Base-by-base conservation (phyloP, 2,888 invertebrate genomes). In the Neuroscelio doddi region DNA sequence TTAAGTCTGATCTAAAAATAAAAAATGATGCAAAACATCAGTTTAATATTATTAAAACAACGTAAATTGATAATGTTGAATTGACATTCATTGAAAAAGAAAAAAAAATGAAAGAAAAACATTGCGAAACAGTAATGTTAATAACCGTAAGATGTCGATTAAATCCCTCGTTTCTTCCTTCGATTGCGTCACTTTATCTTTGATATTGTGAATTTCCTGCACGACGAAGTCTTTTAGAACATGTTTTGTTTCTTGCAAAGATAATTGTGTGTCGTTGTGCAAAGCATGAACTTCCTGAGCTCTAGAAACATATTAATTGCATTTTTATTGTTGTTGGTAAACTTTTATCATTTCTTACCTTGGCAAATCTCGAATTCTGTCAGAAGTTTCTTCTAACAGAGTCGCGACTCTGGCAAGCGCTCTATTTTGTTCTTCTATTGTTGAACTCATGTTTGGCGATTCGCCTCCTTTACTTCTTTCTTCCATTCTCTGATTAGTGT, bases 251-350 rank as follows among this genome's bases (percentile, higher is more conserved):
- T 87, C 87, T 52, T 88, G 87, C 34, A 92, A 70, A 0, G 88
- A 86, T 39, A 86, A 86, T 36, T 89, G 81, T 0, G 92, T 92
- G 47, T 88, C 85, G 79, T 93, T 93, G 64, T 88, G 87, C 26
- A 88, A 78, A 8, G 85, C 82, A 55, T 88, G 86, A 1, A 92
- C 80, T 59, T 90, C 89, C 0, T 82, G 71, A 8, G 68, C 51
- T 16, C 83, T 83, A n/a, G 72, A 58, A 17, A 51, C 38, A 12
- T 38, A 17, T n/a, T 14, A 5, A 39, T 3, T 16, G 15, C 2
- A 30, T 4, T 4, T 30, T 30, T 30, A 3, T 3, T 9, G n/a
- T 30, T 9, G 9, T 10, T 30, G 9, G 8, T 30, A 3, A 5
- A 21, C 5, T 3, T 21, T 21, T 21, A 3, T 21, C 2, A 21